Evolutionary conservation across 2,113 vertebrate species (phyloP).

Genomic region (Andinoacara biseriatus): DNA sequence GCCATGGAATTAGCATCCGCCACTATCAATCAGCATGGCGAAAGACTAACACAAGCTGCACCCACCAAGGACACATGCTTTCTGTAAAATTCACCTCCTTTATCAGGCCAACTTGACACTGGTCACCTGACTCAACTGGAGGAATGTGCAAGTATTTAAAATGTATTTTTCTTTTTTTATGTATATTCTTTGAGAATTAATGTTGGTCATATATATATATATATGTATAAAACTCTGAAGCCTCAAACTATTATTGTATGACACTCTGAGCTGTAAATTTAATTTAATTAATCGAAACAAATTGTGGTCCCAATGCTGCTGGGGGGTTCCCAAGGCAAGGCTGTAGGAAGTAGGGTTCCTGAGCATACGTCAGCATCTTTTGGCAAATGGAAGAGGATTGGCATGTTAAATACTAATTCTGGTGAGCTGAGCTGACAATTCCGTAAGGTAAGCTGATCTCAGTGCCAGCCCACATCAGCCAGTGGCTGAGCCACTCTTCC

Average conservation of each 20-base stretch:
- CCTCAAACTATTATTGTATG: not conserved
- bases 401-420: not conserved
- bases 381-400: not conserved
- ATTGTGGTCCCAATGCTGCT: too few species aligned
- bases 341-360: too few species aligned
- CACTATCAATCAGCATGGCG: slow-evolving; percentile 67
- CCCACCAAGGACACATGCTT: slow-evolving; percentile 55
- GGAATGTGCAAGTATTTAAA: not conserved
- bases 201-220: not conserved
- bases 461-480: not conserved
- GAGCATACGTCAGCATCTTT: not conserved
- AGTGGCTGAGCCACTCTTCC: not conserved
- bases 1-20: slow-evolving; percentile 71
- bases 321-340: not conserved
- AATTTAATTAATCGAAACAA: not conserved
- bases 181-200: not conserved
- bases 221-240: not conserved
- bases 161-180: not conserved
- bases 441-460: not conserved
- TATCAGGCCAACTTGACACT: slow-evolving; percentile 49
- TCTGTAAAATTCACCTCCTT: slow-evolving; percentile 41
- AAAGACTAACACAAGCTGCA: slow-evolving; percentile 53
- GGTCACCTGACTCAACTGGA: slow-evolving; percentile 1
- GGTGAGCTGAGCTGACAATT: not conserved
- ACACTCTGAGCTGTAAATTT: not conserved